phyloP scores from a whole-genome alignment of 2,888 invertebrate species.

The Pyrrhosoma nymphula region DNA sequence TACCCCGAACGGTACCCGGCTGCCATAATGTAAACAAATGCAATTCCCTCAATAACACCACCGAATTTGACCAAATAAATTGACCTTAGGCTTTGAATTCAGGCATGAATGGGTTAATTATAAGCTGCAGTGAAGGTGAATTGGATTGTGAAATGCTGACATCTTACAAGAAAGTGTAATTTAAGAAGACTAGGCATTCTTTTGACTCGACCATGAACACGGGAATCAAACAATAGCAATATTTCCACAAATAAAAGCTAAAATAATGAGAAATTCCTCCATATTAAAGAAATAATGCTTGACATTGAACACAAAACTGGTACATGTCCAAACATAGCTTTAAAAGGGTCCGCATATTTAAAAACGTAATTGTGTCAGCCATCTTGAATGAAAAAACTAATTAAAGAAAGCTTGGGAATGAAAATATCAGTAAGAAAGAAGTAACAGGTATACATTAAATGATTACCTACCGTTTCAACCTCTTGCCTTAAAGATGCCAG shows the following conservation, averaged over 20 bases:
- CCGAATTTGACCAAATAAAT: neutral
- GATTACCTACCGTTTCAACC: constrained; percentile 86
- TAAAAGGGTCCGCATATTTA: constrained; percentile 24
- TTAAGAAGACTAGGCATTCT: constrained; percentile 17
- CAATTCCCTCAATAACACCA: constrained; percentile 14
- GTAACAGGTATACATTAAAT: neutral
- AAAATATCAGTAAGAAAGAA: neutral
- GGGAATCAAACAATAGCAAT: neutral
- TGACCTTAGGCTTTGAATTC: neutral
- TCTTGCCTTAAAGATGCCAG: constrained; percentile 87
- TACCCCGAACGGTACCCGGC: neutral
- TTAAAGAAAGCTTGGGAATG: constrained; percentile 48
- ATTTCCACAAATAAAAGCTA: neutral
- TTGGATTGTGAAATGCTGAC: constrained; percentile 7
- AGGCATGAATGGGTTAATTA: neutral
- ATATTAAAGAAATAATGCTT: neutral
- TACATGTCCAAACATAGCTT: neutral
- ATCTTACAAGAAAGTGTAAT: constrained; percentile 17
- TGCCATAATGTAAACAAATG: constrained; percentile 70
- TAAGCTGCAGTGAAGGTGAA: neutral
- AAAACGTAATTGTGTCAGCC: constrained; percentile 66
- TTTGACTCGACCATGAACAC: constrained; percentile 28
- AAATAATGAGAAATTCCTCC: neutral
- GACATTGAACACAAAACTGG: neutral
- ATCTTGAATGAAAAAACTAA: constrained; percentile 68